Evolutionary conservation across 2,888 invertebrate species (phyloP).

Genomic region (Malachius bipustulatus): DNA sequence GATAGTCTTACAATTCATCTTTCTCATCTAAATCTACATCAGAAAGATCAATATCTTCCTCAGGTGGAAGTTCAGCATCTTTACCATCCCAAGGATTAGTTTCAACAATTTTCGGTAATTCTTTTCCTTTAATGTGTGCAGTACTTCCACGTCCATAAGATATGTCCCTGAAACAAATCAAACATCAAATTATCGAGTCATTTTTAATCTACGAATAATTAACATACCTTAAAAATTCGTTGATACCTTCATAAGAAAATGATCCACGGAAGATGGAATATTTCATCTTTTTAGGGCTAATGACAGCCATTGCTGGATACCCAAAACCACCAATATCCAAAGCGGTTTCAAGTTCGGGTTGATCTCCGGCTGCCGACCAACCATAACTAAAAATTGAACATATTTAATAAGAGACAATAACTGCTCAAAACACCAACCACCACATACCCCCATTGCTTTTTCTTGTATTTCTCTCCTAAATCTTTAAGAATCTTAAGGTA

Average conservation of each 20-base stretch:
- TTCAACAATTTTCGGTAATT: constrained; percentile 57
- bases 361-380: constrained; percentile 89
- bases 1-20: constrained; percentile 67
- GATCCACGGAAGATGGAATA: constrained; percentile 87
- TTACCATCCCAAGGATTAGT: constrained; percentile 88
- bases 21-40: constrained; percentile 76
- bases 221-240: constrained; percentile 72
- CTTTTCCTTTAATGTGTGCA: constrained; percentile 71
- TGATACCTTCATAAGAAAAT: constrained; percentile 89
- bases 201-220: constrained; percentile 1
- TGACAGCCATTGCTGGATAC: constrained; percentile 95
- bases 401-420: neutral
- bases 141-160: constrained; percentile 90
- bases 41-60: constrained; percentile 86
- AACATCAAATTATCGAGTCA: neutral
- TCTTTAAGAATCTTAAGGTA: constrained; percentile 62
- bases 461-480: constrained; percentile 84
- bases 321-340: constrained; percentile 96
- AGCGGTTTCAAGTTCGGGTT: constrained; percentile 71
- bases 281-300: constrained; percentile 94
- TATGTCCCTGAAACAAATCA: constrained; percentile 52
- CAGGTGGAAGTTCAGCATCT: constrained; percentile 73
- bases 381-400: constrained; percentile 55
- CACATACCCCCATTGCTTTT: constrained; percentile 73
- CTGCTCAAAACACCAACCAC: constrained; percentile 38